Percentiles rank a stretch among this genome's conserved stretches.
phyloP scores from a whole-genome alignment of 2,797 vertebrate genomes.

The Tiaroga cobitis region DNA sequence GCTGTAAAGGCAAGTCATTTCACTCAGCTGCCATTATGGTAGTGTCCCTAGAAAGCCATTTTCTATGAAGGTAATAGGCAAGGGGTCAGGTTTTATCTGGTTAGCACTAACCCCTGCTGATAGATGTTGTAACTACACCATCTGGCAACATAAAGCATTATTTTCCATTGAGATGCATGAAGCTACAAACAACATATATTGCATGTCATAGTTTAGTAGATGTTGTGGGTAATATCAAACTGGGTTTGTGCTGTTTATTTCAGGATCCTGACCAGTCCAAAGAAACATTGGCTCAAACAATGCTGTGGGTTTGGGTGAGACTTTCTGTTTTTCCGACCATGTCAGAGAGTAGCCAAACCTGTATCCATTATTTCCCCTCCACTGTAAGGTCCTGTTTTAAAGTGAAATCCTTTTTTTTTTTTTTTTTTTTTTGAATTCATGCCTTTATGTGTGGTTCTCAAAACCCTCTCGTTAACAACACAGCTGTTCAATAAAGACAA shows the following conservation, averaged over 20 bases:
- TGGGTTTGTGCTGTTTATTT: neutral
- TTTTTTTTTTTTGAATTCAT: neutral
- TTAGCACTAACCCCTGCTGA: constrained; percentile 27
- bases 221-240: neutral
- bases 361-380: neutral
- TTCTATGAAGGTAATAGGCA: constrained; percentile 2
- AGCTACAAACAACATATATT: constrained; percentile 2
- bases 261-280: neutral
- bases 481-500: constrained; percentile 31
- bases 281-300: neutral
- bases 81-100: constrained; percentile 7
- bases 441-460: constrained; percentile 20
- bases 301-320: neutral
- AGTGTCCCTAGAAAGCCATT: constrained; percentile 5
- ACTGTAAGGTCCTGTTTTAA: neutral
- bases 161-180: neutral
- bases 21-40: neutral
- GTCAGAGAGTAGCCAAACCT: neutral
- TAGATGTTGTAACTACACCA: constrained; percentile 1
- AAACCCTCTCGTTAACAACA: constrained; percentile 25
- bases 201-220: neutral
- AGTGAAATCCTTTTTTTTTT: neutral
- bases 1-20: constrained; percentile 5
- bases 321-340: neutral
- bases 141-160: neutral